A percentile compares a stretch with the other conserved stretches of the same genome.
Evolutionary conservation across 2,888 invertebrate genomes (phyloP).

Genomic region (Nomada hirtipes): DNA sequence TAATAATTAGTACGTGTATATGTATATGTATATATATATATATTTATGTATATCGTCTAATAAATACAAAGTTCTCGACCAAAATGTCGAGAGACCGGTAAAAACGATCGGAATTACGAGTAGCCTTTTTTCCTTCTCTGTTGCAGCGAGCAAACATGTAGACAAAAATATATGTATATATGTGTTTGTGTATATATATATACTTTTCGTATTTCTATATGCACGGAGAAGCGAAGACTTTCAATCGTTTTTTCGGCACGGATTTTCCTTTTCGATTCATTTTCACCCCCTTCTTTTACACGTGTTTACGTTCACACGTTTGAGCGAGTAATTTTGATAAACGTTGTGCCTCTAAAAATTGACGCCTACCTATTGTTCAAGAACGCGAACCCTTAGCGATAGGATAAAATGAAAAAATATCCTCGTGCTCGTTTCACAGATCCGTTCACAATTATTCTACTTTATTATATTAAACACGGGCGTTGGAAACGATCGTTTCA

Average conservation of each 20-base stretch:
- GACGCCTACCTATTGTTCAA: not conserved
- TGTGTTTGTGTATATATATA: constrained; percentile 18
- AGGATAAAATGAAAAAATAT: not conserved
- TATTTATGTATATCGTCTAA: constrained; percentile 32
- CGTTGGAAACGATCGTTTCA: no score
- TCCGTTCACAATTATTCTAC: not conserved
- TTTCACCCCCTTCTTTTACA: not conserved
- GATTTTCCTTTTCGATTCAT: constrained; percentile 33
- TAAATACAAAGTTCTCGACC: constrained; percentile 48
- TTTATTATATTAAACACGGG: no score
- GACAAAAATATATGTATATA: constrained; percentile 57
- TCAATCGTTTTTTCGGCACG: constrained; percentile 49
- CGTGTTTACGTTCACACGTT: constrained; percentile 10
- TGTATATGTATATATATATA: constrained; percentile 28
- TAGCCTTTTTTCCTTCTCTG: constrained; percentile 25
- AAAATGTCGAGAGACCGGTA: constrained; percentile 48
- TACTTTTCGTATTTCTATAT: constrained; percentile 26
- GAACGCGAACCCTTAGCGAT: not conserved
- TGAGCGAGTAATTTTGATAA: not conserved
- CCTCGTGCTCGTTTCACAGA: not conserved
- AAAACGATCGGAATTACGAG: constrained; percentile 50
- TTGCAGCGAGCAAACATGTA: constrained; percentile 47
- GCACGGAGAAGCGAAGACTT: constrained; percentile 54
- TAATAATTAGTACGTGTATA: constrained; percentile 21
- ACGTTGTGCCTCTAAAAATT: not conserved